These are phyloP conservation scores for Pseudobourletiella spinata DNA, from an alignment of 1,140 invertebrate genomes.

Conservation along the genomic window DNA sequence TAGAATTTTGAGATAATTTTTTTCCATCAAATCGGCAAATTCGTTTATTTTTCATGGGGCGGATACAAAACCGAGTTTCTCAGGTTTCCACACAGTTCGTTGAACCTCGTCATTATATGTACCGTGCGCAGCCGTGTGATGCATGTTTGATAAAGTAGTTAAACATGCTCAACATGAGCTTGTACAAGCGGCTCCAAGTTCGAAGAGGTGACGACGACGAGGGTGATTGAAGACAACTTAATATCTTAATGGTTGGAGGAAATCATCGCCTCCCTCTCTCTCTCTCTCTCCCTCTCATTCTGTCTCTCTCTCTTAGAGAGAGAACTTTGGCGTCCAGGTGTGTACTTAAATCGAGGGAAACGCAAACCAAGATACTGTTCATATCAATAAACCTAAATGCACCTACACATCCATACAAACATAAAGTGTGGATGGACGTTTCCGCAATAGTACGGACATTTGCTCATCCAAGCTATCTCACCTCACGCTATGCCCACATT, in stretches of 20 bases:
- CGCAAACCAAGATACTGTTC: background rate
- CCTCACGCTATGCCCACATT: background rate
- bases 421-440: background rate
- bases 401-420: background rate
- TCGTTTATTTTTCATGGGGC: background rate
- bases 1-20: background rate
- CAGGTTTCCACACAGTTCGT: background rate
- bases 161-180: background rate
- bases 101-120: background rate
- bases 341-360: background rate
- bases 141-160: background rate
- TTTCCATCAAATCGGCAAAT: background rate
- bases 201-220: background rate
- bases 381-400: no score
- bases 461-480: background rate
- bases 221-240: constrained; percentile 1
- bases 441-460: background rate
- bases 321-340: background rate
- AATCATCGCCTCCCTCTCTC: background rate
- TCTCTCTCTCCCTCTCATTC: background rate
- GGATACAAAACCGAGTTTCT: background rate
- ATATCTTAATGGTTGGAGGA: constrained; percentile 1
- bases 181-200: background rate
- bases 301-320: background rate
- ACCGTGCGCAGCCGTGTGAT: background rate